phyloP scores from a whole-genome alignment of 2,888 invertebrate genomes.

The Ormyrus thymus region DNA sequence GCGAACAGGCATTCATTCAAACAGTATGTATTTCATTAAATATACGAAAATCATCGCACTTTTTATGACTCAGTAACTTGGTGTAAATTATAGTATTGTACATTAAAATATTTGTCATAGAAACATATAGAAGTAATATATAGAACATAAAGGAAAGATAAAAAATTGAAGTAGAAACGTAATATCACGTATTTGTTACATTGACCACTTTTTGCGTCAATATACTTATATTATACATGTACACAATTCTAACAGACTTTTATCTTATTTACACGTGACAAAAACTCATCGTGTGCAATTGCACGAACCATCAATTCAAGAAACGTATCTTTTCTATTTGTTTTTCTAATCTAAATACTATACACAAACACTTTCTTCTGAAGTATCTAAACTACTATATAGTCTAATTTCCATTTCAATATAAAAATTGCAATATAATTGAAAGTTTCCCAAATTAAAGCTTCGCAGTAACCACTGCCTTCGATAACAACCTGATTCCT shows the following conservation, averaged over 20 bases:
- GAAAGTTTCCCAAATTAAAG: too few species aligned
- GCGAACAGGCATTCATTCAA: background rate
- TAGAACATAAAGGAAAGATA: background rate
- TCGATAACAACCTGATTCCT: too few species aligned
- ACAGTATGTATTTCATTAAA: background rate
- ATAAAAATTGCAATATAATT: too few species aligned
- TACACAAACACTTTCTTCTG: too few species aligned
- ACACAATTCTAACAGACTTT: constrained; percentile 30
- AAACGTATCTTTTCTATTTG: too few species aligned
- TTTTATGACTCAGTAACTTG: background rate
- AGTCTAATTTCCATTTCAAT: too few species aligned
- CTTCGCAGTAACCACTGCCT: too few species aligned
- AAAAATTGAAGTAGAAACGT: constrained; percentile 19
- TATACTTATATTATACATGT: constrained; percentile 23
- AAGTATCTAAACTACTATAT: too few species aligned
- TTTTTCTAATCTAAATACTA: too few species aligned
- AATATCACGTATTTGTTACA: background rate
- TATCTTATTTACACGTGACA: too few species aligned
- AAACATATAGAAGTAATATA: background rate
- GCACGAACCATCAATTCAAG: too few species aligned
- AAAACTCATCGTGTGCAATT: too few species aligned
- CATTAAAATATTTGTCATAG: constrained; percentile 4
- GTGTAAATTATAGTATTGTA: constrained; percentile 20
- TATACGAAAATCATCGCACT: background rate
- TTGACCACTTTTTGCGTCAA: background rate